Conservation (phyloP, 2,888 invertebrate species). For the Tyria jacobaeae region DNA sequence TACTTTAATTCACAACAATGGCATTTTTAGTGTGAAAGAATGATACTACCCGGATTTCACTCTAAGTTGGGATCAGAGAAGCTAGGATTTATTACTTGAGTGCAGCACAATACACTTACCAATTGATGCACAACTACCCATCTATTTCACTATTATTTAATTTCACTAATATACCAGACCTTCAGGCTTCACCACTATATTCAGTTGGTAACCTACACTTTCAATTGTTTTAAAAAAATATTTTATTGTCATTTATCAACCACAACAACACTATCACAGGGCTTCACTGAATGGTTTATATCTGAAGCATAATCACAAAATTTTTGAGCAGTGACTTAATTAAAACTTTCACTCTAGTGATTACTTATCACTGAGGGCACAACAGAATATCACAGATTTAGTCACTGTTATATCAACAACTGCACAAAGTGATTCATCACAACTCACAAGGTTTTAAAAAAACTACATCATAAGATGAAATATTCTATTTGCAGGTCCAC, state of each 20-base stretch:
- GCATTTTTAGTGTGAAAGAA: not conserved
- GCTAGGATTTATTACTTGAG: conserved; percentile 21
- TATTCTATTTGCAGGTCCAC: conserved; percentile 82
- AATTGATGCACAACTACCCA: conserved; percentile 27
- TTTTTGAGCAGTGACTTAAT: conserved; percentile 34
- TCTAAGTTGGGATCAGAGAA: conserved; percentile 34
- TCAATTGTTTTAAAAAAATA: conserved; percentile 17
- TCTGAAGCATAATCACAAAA: conserved; percentile 38
- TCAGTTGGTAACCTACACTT: conserved; percentile 39
- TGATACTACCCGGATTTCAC: conserved; percentile 9
- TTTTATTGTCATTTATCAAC: conserved; percentile 36
- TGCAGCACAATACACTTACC: conserved; percentile 46
- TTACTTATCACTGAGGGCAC: conserved; percentile 42
- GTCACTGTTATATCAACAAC: conserved; percentile 50
- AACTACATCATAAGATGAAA: conserved; percentile 80
- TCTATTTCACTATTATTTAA: conserved; percentile 34
- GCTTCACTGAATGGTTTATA: conserved; percentile 40
- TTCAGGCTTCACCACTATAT: conserved; percentile 28
- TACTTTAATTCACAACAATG: not conserved
- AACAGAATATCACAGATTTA: conserved; percentile 47
- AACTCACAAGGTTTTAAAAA: conserved; percentile 81
- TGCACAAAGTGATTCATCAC: conserved; percentile 63
- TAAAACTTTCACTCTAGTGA: conserved; percentile 43
- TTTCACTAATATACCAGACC: conserved; percentile 31
- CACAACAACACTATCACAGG: conserved; percentile 49